Evolutionary conservation across 2,888 invertebrate genomes (phyloP), one percentile per base, ranked within the genome.

Genomic region (Drosophila mayaguana): DNA sequence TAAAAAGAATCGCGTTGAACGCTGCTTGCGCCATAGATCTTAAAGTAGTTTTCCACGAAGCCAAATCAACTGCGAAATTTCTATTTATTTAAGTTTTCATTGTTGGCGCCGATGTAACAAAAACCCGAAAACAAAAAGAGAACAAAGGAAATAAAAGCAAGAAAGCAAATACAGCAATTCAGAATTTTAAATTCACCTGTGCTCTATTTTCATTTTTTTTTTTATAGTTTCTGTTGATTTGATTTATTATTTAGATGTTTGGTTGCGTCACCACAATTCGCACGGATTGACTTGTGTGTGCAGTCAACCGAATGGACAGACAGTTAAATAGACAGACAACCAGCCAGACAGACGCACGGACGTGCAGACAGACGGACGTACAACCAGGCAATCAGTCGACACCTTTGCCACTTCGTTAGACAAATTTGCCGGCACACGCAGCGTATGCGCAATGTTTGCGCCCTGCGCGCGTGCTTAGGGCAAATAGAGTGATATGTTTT

Each of bases 21-120:
- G 63, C 40, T 65, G 16, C 60, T 62, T 60, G 48, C 20, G 48
- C 79, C 77, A 78, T 83, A 63, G 75, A 81, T 83, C 59, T 73
- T 60, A 67, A 84, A 81, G 83, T 81, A 85, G 75, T 80, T 87
- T 86, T 86, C 80, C 85, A 78, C 43, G 63, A 36, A 74, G 36
- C 9, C 8, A 25, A 46, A 34, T 45, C 9, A 50, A 71, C 46
- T 54, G 36, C 18, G 42, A 63, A 67, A 18, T 42, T 63, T 67
- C 25, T 63, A 61, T 70, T 77, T 71, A 57, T 56, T 74, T 74
- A 18, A 66, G 62, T 72, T 75, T 50, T 54, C 57, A 62, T 67
- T 59, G 46, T 34, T 43, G 38, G 66, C 25, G 72, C 40, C 51
- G 56, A 48, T 65, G 46, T 56, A 61, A 50, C 50, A 63, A 63